Evolutionary conservation across 2,797 vertebrate species (phyloP).

Genomic region (Mergus octosetaceus): DNA sequence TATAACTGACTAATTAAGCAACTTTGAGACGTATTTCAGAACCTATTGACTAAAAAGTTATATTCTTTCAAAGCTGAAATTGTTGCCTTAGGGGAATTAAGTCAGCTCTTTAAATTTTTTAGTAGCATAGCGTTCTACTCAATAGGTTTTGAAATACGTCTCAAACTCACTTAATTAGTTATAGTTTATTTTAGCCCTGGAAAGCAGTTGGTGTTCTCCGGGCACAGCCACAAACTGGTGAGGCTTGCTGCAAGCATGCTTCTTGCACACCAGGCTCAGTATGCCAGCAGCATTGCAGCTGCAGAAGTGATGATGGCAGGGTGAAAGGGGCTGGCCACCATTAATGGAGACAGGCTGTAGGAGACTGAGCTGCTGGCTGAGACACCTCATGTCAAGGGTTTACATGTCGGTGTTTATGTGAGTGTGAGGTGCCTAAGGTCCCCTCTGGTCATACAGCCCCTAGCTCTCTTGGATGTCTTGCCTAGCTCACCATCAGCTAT

Average conservation of each 20-base stretch:
- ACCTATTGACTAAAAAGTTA: slow-evolving; percentile 44
- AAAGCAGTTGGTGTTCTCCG: not conserved
- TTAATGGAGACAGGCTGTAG: not conserved
- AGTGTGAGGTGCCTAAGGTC: not conserved
- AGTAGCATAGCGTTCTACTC: slow-evolving; percentile 41
- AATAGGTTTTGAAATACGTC: slow-evolving; percentile 51
- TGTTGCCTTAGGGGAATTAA: slow-evolving; percentile 60
- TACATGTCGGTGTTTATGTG: fast-evolving
- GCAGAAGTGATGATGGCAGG: not conserved
- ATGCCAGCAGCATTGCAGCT: not conserved
- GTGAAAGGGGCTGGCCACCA: not conserved
- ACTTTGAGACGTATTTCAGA: slow-evolving; percentile 47
- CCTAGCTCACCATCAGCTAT: not conserved
- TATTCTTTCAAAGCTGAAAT: slow-evolving; percentile 48
- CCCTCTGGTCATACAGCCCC: not conserved
- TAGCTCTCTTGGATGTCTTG: not conserved
- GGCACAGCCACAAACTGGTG: not conserved
- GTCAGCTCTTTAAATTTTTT: slow-evolving; percentile 43
- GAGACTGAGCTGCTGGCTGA: not conserved
- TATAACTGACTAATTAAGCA: slow-evolving; percentile 46
- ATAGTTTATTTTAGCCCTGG: slow-evolving; percentile 4
- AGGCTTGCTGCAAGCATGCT: not conserved
- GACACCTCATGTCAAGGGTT: not conserved
- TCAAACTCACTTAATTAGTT: slow-evolving; percentile 47
- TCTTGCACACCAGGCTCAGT: not conserved